Conservation (phyloP, 2,113 vertebrate species). For the Gambusia affinis region DNA sequence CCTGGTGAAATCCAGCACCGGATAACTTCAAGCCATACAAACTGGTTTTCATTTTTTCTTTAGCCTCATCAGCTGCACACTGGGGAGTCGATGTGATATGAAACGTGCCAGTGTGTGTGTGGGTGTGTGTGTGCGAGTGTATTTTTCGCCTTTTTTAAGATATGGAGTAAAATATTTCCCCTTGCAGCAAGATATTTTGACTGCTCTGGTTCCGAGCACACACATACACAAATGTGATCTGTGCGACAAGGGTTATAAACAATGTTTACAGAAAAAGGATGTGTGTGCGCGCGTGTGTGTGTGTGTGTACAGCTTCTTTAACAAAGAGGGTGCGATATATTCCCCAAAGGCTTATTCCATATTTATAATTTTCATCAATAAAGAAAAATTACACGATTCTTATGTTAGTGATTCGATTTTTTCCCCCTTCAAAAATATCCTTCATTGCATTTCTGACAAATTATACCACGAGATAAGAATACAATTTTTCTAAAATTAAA, state of each 20-base stretch:
- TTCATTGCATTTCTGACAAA: neutral
- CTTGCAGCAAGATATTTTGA: constrained; percentile 15
- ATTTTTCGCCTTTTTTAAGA: constrained; percentile 36
- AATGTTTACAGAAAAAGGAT: neutral
- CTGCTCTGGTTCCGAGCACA: constrained; percentile 20
- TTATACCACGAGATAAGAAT: neutral
- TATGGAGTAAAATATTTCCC: constrained; percentile 49
- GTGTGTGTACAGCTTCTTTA: neutral
- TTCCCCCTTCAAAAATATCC: neutral
- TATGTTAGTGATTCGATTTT: neutral
- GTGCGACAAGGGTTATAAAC: neutral
- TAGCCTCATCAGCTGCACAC: neutral
- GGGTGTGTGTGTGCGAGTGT: constrained; percentile 6
- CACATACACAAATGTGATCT: neutral
- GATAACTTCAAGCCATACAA: neutral
- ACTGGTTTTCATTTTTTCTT: neutral
- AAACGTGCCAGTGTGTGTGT: constrained; percentile 28
- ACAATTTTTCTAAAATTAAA: neutral
- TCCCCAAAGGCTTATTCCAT: too few species aligned
- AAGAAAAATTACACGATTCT: neutral
- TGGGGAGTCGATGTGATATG: constrained; percentile 8
- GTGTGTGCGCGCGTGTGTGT: too few species aligned
- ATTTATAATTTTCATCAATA: neutral
- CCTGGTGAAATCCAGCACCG: constrained; percentile 6
- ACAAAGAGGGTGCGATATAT: neutral